A percentile compares a stretch with the other conserved stretches of the same genome.
phyloP scores from a whole-genome alignment of 2,888 invertebrate genomes.

The Leucophenga maculata region DNA sequence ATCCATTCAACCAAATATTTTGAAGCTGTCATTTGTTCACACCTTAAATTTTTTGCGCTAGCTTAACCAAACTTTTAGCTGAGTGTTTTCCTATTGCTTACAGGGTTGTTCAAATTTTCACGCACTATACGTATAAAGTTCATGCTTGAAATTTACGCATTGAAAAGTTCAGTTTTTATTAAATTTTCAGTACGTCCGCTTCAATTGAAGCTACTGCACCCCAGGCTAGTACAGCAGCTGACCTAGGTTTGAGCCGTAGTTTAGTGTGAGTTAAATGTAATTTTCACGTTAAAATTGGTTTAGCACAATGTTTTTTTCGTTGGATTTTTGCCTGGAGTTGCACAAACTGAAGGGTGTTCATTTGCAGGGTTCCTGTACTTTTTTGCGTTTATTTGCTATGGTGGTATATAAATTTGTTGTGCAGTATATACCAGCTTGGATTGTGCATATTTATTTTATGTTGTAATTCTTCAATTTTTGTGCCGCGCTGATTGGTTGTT shows the following conservation, averaged over 20 bases:
- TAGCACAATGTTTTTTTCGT: slow-evolving; percentile 14
- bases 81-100: neutral
- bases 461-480: no score
- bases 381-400: neutral
- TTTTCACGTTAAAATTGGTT: slow-evolving; percentile 62
- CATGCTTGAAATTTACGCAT: neutral
- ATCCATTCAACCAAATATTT: neutral
- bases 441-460: no score
- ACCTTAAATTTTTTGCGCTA: slow-evolving; percentile 3
- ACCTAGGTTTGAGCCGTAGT: neutral
- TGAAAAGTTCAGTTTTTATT: slow-evolving; percentile 11
- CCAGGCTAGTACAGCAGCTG: neutral
- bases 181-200: slow-evolving; percentile 13
- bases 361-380: neutral
- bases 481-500: no score
- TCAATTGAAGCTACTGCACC: neutral
- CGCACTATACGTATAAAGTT: neutral
- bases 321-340: neutral
- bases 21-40: slow-evolving; percentile 15
- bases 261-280: slow-evolving; percentile 45
- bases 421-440: neutral
- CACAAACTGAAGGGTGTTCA: neutral
- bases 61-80: neutral
- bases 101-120: slow-evolving; percentile 1
- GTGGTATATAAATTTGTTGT: neutral